Evolutionary conservation across 92 coral and sea anemone species (phyloP), one percentile per base, ranked within the genome.

Genomic region (Paramuricea clavata): DNA sequence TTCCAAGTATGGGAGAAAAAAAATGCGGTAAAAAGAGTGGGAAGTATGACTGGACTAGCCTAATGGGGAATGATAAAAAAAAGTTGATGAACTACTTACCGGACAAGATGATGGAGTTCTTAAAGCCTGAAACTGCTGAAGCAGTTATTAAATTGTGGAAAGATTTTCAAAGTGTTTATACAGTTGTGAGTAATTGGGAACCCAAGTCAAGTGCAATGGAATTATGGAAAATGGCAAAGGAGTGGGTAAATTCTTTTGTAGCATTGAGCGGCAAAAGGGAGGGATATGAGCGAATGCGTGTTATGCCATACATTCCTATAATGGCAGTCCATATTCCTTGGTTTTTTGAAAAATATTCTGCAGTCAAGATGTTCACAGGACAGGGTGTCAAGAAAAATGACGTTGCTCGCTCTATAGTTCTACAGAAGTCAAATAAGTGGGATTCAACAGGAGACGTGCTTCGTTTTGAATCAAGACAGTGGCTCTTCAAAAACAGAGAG

Each of bases 371-470:
- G 33, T 92, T 92, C 60, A 92, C 94, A 10, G 92, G 90, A 23
- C 95, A 92, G 52, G 95, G 90, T 17, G 91, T 89, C 0, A 93
- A 89, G 30, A 89, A 86, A 52, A 83, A 89, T 69, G 89, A 83
- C 49, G 78, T 34, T 25, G 78, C 50, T 4, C 47, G 28, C 47
- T 34, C 50, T 22, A 25, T 72, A 15, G 50, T 72, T 22, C 36
- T 72, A 8, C 22, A 21, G 19, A 83, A 92, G 33, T 92, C 91
- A 76, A 92, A 92, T 71, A 92, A 89, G 57, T 86, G 93, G 93
- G 86, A 89, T 59, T 65, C 95, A 17, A 76, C 62, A 19, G 87
- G 89, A 16, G 93, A 92, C 77, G 90, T 89, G 0, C 77, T 92
- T 1, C 34, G 44, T 19, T 81, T 68, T 23, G 95, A 92, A 60